A percentile compares a stretch with the other conserved stretches of the same genome.
Conservation (phyloP, 2,113 vertebrate species). For the Oreamnos americanus region DNA sequence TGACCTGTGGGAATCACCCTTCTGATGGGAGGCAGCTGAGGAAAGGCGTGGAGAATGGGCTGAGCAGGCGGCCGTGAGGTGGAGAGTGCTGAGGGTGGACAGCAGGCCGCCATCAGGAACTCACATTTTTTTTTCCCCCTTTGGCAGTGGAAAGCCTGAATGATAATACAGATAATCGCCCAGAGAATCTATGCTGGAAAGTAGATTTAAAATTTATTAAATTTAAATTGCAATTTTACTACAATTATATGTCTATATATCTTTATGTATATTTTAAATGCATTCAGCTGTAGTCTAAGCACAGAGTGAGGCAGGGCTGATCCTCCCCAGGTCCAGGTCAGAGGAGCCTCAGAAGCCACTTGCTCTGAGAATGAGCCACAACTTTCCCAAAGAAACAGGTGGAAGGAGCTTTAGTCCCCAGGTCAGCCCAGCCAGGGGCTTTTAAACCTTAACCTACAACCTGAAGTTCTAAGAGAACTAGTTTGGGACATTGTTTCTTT, state of each 20-base stretch:
- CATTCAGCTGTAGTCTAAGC: neutral
- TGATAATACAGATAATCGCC: neutral
- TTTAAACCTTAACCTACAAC: neutral
- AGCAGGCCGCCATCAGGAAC: too few species aligned
- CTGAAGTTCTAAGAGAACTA: neutral
- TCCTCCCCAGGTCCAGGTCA: neutral
- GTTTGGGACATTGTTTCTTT: neutral
- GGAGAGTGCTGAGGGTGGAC: neutral
- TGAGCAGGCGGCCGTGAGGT: rapidly evolving
- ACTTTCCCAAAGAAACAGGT: neutral
- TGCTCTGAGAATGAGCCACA: neutral
- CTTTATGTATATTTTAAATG: neutral
- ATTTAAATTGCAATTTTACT: neutral
- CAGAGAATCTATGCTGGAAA: neutral
- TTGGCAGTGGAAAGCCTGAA: neutral
- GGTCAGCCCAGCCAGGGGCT: neutral
- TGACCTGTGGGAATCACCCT: neutral
- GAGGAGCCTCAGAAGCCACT: too few species aligned
- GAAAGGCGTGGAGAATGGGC: neutral
- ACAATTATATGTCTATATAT: neutral
- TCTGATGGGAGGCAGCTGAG: neutral
- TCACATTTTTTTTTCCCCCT: neutral
- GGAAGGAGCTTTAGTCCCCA: neutral
- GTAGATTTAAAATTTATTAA: neutral
- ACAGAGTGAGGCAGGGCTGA: rapidly evolving